A percentile compares a stretch with the other conserved stretches of the same genome.
Conservation (phyloP, 2,888 invertebrate species). For the Horisme vitalbata region DNA sequence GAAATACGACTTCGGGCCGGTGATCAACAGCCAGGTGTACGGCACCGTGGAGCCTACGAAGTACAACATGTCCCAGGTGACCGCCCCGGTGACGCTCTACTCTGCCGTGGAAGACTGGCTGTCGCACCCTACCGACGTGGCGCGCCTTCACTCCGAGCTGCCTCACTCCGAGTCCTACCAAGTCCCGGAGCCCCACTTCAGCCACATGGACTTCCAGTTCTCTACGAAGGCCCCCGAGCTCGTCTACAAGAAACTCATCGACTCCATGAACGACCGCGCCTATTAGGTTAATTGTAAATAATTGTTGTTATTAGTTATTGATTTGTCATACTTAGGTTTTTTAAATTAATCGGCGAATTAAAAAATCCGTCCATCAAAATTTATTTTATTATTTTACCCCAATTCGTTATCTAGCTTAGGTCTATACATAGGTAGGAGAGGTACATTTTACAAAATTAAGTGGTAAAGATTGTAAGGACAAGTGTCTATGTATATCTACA, state of each 20-base stretch:
- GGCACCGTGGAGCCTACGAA: constrained; percentile 58
- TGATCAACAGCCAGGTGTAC: constrained; percentile 63
- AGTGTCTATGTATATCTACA: too few species aligned
- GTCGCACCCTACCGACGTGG: constrained; percentile 83
- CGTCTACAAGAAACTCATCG: constrained; percentile 63
- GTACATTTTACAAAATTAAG: too few species aligned
- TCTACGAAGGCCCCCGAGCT: constrained; percentile 59
- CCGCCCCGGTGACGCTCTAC: constrained; percentile 66
- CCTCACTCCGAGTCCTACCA: constrained; percentile 80
- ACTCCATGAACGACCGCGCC: constrained; percentile 53
- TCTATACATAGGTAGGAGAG: too few species aligned
- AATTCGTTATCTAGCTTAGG: not conserved
- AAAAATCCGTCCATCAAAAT: constrained; percentile 54
- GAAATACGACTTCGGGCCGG: constrained; percentile 64
- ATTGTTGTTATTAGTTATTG: constrained; percentile 34
- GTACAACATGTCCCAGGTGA: constrained; percentile 65
- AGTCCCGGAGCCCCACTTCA: constrained; percentile 78
- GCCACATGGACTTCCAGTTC: constrained; percentile 73
- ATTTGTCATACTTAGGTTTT: constrained; percentile 46
- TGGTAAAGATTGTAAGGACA: too few species aligned
- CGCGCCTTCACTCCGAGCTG: constrained; percentile 77
- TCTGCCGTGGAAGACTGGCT: constrained; percentile 85
- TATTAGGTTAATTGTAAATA: constrained; percentile 38
- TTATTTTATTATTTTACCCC: constrained; percentile 1
- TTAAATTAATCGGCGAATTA: constrained; percentile 48